Evolutionary conservation across 2,113 vertebrate species (phyloP).

Genomic region (Hemiprocne comata): DNA sequence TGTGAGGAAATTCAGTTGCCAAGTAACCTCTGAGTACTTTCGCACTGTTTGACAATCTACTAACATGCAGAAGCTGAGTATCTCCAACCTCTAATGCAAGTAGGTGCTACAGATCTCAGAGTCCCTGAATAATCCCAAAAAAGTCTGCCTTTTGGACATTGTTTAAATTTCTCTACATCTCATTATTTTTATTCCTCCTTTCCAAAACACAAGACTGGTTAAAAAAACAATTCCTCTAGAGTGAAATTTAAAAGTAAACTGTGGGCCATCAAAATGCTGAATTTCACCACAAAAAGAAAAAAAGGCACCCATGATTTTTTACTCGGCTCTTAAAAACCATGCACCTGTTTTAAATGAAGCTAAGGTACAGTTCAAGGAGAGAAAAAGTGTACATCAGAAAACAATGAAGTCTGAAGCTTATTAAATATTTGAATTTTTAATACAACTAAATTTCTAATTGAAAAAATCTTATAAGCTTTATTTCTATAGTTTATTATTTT

Average conservation of each 20-base stretch:
- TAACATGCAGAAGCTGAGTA: not conserved
- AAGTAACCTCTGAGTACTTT: not conserved
- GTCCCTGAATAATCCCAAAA: not conserved
- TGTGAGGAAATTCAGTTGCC: not conserved
- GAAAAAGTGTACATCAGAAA: not conserved
- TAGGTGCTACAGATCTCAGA: not conserved
- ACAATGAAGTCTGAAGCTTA: not conserved
- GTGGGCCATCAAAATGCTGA: not conserved
- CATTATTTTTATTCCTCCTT: not conserved
- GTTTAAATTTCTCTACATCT: not conserved
- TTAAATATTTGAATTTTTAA: not conserved
- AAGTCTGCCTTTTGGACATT: not conserved
- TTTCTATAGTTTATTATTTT: accelerated
- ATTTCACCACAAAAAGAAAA: not conserved
- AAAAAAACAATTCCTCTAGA: accelerated
- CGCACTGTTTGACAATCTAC: not conserved
- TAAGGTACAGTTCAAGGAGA: not conserved
- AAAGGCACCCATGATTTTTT: not conserved
- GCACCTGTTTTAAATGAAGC: not conserved
- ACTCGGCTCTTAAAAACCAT: not conserved
- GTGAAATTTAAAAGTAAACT: not conserved
- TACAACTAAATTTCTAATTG: not conserved
- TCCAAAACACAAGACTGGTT: not conserved
- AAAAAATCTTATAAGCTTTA: not conserved
- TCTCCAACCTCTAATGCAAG: not conserved